Evolutionary conservation across 2,888 invertebrate species (phyloP).

Genomic region (Fragum whitleyi): DNA sequence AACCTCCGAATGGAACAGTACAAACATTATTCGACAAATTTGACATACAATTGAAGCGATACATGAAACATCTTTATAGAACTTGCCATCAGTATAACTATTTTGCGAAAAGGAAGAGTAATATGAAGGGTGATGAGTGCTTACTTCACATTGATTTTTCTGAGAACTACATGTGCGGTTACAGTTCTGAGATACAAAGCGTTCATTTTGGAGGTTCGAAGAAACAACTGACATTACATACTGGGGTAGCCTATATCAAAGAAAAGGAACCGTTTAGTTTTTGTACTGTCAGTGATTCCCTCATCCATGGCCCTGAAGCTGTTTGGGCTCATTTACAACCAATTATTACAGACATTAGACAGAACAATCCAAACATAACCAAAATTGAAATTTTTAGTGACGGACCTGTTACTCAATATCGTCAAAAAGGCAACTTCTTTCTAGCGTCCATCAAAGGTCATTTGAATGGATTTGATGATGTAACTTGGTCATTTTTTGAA

Average conservation of each 20-base stretch:
- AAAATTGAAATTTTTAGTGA: not conserved
- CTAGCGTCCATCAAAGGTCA: not conserved
- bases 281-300: not conserved
- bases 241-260: too few species aligned
- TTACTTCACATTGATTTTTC: constrained; percentile 53
- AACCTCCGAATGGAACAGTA: not conserved
- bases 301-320: not conserved
- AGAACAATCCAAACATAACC: not conserved
- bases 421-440: not conserved
- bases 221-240: too few species aligned
- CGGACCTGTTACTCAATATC: too few species aligned
- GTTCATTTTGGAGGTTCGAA: too few species aligned
- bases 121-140: too few species aligned
- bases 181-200: too few species aligned
- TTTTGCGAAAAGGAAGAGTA: too few species aligned
- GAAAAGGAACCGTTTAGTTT: not conserved
- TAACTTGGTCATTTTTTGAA: too few species aligned
- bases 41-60: constrained; percentile 21
- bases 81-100: constrained; percentile 21
- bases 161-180: not conserved
- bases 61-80: too few species aligned
- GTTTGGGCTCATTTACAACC: not conserved
- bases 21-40: constrained; percentile 32
- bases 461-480: too few species aligned
- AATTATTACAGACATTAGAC: too few species aligned